A percentile compares a stretch with the other conserved stretches of the same genome.
phyloP scores from a whole-genome alignment of 2,888 invertebrate species.

The Spodoptera picta region DNA sequence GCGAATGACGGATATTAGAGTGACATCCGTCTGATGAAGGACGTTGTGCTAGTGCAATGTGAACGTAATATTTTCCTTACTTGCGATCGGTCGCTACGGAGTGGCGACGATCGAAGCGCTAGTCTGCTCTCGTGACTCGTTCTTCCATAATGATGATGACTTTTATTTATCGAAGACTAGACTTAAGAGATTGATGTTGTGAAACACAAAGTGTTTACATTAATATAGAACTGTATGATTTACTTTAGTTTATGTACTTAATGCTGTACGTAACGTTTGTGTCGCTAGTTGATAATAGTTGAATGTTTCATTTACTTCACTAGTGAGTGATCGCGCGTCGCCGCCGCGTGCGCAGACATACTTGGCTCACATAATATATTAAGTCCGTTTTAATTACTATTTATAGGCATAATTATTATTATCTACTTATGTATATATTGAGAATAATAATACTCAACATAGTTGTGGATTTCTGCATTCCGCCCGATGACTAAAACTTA shows the following conservation, averaged over 20 bases:
- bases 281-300: constrained; percentile 82
- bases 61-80: constrained; percentile 21
- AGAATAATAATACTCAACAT: constrained; percentile 87
- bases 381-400: constrained; percentile 82
- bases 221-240: constrained; percentile 66
- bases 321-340: constrained; percentile 72
- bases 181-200: constrained; percentile 62
- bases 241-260: constrained; percentile 78
- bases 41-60: constrained; percentile 33
- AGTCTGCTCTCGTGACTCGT: constrained; percentile 78
- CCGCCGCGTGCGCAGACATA: constrained; percentile 68
- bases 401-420: constrained; percentile 76
- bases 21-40: constrained; percentile 19
- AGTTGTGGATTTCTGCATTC: constrained; percentile 89
- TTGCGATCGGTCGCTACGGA: constrained; percentile 63
- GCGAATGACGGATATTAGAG: constrained; percentile 21
- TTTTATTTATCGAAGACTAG: constrained; percentile 70
- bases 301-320: constrained; percentile 73
- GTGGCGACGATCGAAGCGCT: constrained; percentile 69
- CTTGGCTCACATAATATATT: constrained; percentile 77
- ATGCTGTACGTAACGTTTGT: constrained; percentile 78
- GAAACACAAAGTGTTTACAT: constrained; percentile 82
- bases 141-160: constrained; percentile 79
- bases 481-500: constrained; percentile 88
- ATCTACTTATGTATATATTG: constrained; percentile 88